phyloP scores from a whole-genome alignment of 2,888 invertebrate genomes.

The Rhodophaea formosa region DNA sequence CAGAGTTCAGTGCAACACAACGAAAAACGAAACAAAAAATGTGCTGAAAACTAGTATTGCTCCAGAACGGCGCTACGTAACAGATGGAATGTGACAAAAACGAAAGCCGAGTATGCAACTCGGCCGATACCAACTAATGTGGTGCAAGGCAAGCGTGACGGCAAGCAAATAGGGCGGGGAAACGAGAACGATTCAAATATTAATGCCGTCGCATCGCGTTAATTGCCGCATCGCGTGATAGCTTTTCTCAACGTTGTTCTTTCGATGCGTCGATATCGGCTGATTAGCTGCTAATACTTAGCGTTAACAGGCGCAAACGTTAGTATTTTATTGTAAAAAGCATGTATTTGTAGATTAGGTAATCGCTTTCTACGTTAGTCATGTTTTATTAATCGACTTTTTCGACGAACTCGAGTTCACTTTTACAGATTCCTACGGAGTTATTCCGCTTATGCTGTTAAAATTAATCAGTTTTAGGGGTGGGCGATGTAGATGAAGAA shows the following conservation, averaged over 20 bases:
- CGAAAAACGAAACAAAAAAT: constrained; percentile 26
- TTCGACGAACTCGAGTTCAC: constrained; percentile 4
- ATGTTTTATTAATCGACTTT: constrained; percentile 6
- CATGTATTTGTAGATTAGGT: constrained; percentile 1
- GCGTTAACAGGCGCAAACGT: not conserved
- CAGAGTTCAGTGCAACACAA: constrained; percentile 18
- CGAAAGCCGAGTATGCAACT: constrained; percentile 41
- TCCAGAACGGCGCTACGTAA: constrained; percentile 37
- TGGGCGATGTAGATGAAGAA: not conserved
- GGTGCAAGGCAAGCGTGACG: constrained; percentile 55
- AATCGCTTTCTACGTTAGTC: not conserved
- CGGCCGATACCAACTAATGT: constrained; percentile 34
- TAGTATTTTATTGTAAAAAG: not conserved
- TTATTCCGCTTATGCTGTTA: not conserved
- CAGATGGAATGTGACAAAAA: constrained; percentile 41
- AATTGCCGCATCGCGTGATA: constrained; percentile 11
- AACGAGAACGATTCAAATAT: constrained; percentile 53
- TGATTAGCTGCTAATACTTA: not conserved
- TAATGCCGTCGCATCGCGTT: constrained; percentile 46
- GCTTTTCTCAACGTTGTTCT: constrained; percentile 7
- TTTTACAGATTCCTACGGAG: not conserved
- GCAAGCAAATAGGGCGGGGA: constrained; percentile 64
- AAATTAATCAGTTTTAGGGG: not conserved
- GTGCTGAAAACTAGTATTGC: constrained; percentile 47
- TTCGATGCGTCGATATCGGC: not conserved